These are phyloP conservation scores for Phortica magna DNA, from an alignment of 2,888 invertebrate species.

Conservation along the genomic window DNA sequence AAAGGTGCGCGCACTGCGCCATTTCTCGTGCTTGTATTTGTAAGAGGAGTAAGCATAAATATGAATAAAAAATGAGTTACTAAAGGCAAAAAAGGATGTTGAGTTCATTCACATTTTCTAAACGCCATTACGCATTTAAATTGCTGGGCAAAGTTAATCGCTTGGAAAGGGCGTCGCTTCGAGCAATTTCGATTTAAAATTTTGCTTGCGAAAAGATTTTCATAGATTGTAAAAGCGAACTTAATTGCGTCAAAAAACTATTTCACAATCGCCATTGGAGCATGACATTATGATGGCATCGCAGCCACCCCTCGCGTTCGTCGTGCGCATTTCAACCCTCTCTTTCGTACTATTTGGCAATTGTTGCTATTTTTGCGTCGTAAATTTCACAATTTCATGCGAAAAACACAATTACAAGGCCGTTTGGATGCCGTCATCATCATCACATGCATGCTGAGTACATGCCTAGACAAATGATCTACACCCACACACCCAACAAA, in stretches of 20 bases:
- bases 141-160: neutral
- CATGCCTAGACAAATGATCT: too few species aligned
- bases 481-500: too few species aligned
- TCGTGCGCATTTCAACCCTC: neutral
- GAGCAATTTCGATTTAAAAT: too few species aligned
- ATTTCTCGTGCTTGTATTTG: constrained; percentile 14
- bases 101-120: constrained; percentile 54
- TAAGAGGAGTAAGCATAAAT: neutral
- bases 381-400: constrained; percentile 3
- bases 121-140: constrained; percentile 57
- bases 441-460: too few species aligned
- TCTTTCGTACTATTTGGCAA: neutral
- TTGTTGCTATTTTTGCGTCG: neutral
- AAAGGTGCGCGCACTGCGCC: constrained; percentile 37
- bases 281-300: neutral
- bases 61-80: constrained; percentile 1
- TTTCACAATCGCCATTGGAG: neutral
- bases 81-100: constrained; percentile 33
- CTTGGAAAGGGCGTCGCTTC: neutral
- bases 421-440: too few species aligned
- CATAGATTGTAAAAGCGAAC: neutral
- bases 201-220: too few species aligned
- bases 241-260: neutral
- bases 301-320: neutral
- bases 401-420: neutral